A percentile compares a stretch with the other conserved stretches of the same genome.
Evolutionary conservation across 2,888 invertebrate species (phyloP).

Genomic region (Octonoba sinensis): DNA sequence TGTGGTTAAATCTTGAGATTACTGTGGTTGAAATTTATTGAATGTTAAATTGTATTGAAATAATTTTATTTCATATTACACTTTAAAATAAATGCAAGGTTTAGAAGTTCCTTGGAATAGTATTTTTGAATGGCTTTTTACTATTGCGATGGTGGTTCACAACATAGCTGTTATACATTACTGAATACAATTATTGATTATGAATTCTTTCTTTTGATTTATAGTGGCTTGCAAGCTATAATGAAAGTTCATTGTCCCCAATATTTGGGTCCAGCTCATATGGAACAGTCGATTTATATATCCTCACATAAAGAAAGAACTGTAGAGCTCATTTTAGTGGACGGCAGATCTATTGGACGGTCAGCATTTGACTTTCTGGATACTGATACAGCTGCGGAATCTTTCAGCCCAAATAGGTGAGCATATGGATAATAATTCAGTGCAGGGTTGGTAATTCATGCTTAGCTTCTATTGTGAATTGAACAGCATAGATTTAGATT

Average conservation of each 20-base stretch:
- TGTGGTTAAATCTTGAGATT: no score
- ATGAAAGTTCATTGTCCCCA: constrained; percentile 72
- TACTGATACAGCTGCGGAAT: not conserved
- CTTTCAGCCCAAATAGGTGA: constrained; percentile 2
- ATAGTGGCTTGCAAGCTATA: constrained; percentile 68
- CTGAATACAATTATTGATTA: not conserved
- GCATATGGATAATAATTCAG: not conserved
- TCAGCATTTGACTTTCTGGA: constrained; percentile 20
- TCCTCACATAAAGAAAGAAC: constrained; percentile 67
- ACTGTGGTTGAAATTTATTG: no score
- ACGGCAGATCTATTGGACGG: constrained; percentile 67
- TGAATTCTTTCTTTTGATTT: constrained; percentile 38
- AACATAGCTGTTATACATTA: no score
- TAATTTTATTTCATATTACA: no score
- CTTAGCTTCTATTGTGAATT: no score
- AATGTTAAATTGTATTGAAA: no score
- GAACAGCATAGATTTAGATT: no score
- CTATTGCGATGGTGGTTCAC: no score
- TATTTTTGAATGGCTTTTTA: no score
- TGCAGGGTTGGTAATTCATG: not conserved
- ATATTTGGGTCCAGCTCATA: constrained; percentile 72
- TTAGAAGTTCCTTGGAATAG: no score
- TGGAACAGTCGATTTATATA: constrained; percentile 71
- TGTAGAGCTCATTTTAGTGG: constrained; percentile 69
- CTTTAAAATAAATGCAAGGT: no score